Conservation (phyloP, 2,113 vertebrate species). For the Eptesicus fuscus region DNA sequence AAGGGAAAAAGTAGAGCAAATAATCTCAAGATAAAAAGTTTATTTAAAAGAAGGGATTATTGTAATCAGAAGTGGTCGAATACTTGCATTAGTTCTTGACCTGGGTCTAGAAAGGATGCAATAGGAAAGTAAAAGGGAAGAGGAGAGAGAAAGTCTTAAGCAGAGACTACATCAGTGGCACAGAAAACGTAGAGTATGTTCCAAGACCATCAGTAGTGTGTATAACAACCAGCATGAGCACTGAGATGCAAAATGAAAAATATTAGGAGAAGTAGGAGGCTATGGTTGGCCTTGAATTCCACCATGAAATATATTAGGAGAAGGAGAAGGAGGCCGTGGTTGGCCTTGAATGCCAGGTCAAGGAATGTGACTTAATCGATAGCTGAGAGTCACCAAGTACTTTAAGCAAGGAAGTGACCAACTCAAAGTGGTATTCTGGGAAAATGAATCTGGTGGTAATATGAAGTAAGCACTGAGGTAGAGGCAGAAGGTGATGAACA, state of each 20-base stretch:
- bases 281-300: background rate
- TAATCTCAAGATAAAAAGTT: background rate
- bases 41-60: background rate
- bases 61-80: background rate
- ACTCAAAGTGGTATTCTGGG: background rate
- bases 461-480: background rate
- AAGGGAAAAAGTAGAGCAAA: background rate
- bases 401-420: background rate
- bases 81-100: background rate
- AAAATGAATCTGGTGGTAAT: background rate
- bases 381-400: background rate
- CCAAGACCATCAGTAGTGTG: background rate
- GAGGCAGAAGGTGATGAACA: background rate
- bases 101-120: background rate
- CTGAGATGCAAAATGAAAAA: background rate
- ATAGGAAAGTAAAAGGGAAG: background rate
- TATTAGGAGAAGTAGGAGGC: background rate
- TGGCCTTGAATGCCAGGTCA: background rate
- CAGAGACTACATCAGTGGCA: fast-evolving
- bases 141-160: background rate
- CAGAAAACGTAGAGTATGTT: background rate
- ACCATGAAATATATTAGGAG: background rate
- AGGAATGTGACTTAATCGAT: background rate
- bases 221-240: background rate
- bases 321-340: background rate